These are phyloP conservation scores for Panthera leo DNA, from an alignment of 2,113 vertebrate species.

Conservation along the genomic window DNA sequence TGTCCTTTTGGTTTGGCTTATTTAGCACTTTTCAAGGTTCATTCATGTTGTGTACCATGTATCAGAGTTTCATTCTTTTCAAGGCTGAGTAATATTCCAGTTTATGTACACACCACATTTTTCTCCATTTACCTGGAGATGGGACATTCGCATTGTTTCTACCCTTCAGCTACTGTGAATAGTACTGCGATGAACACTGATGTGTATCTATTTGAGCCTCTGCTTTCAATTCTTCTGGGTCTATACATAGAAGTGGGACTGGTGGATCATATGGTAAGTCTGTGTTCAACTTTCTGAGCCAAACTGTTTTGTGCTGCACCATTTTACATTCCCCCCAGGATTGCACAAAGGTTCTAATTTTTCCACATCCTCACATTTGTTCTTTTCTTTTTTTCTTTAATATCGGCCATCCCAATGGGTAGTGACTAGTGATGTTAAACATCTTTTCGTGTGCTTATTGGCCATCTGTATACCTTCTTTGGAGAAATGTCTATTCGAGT, in stretches of 20 bases:
- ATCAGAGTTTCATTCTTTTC: not conserved
- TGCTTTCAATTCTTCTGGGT: not conserved
- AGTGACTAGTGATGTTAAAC: not conserved
- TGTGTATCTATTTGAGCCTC: not conserved
- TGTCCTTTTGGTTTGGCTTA: not conserved
- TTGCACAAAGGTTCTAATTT: not conserved
- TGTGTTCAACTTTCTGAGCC: not conserved
- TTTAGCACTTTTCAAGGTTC: not conserved
- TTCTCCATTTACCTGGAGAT: not conserved
- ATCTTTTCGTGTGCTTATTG: not conserved
- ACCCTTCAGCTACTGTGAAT: not conserved
- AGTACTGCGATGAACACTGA: not conserved
- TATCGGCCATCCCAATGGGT: not conserved
- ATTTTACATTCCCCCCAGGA: not conserved
- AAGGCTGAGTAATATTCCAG: not conserved
- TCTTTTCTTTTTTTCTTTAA: not conserved
- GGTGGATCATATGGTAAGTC: not conserved
- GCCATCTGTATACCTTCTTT: not conserved
- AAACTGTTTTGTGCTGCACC: not conserved
- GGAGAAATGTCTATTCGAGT: not conserved
- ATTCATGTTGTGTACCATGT: not conserved
- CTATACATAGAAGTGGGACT: not conserved
- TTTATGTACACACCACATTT: not conserved
- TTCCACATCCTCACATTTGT: not conserved
- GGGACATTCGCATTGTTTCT: not conserved